These are phyloP conservation scores for Lerema accius DNA, from an alignment of 1,140 invertebrate species.

Conservation along the genomic window DNA sequence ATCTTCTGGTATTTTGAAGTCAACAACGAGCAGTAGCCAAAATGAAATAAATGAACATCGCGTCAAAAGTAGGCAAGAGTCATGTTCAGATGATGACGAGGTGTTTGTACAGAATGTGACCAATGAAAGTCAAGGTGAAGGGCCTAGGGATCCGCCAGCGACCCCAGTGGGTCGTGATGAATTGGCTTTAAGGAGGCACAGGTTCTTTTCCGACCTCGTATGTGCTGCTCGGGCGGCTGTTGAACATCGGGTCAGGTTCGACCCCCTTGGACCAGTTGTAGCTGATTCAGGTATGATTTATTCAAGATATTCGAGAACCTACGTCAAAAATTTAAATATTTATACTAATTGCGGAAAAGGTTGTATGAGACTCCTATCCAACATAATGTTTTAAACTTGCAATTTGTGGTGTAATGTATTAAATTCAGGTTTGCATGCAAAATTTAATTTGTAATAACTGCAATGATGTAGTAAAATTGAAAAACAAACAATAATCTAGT, in stretches of 20 bases:
- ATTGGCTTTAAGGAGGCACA: conserved; percentile 88
- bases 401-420: too few species aligned
- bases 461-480: too few species aligned
- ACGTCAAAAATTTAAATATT: too few species aligned
- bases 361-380: too few species aligned
- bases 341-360: too few species aligned
- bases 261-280: conserved; percentile 87
- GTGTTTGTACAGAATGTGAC: conserved; percentile 62
- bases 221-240: conserved; percentile 87
- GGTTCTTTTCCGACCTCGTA: conserved; percentile 90
- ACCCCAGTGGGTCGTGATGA: conserved; percentile 90
- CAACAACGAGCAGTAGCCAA: conserved; percentile 66
- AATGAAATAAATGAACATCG: conserved; percentile 56
- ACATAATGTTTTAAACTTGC: too few species aligned
- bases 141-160: conserved; percentile 87
- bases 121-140: conserved; percentile 41
- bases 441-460: too few species aligned
- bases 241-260: conserved; percentile 89
- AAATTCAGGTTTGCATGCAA: too few species aligned
- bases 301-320: conserved; percentile 1
- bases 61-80: conserved; percentile 48
- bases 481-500: conserved; percentile 19
- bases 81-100: conserved; percentile 75
- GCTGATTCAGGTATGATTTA: conserved; percentile 80
- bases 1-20: conserved; percentile 79